Base-by-base conservation (phyloP, 2,797 vertebrate genomes). In the Arctocebus calabarensis region DNA sequence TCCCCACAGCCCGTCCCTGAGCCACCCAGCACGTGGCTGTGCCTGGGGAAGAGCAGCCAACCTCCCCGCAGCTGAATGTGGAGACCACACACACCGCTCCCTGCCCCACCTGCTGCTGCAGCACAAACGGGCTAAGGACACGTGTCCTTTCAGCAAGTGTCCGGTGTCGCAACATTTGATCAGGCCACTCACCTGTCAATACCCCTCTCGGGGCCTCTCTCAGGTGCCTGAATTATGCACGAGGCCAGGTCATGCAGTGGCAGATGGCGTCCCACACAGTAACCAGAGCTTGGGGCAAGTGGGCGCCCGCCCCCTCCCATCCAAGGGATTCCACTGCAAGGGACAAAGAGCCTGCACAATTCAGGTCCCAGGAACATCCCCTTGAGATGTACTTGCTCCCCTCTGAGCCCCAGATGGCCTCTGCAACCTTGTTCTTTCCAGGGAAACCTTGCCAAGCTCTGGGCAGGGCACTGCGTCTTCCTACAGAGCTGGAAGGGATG, bases 211-310 rank as follows among this genome's bases (percentile, higher is more conserved):
- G 90, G 79, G 64, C 96, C 88, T 61, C 88, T 75, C 74, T 20
- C 1, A 90, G 92, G 43, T 0, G 1, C 74, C 94, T 97, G 91
- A 97, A 97, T 97, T 97, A 97, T 97, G 91, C 96, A 97, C 0
- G 5, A 94, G 93, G 78, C 82, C 13, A 0, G 1, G 95, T 91
- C 84, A 45, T 32, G 1, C 0, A 0, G 84, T 1, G 43, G 94
- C 97, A 97, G 97, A 70, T 88, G 96, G 95, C 16, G 3, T 52
- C 0, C 0, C 90, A 32, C 7, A 0, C 0, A 0, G 97, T 78
- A 96, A 97, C 95, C 9, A 2, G 95, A 97, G 85, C 95, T 17
- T 22, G 0, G 2, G 79, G 77, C 27, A 16, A 37, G 68, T 14
- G 22, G 43, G 71, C 37, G 29, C 32, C 57, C 84, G 78, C 78